Evolutionary conservation across 2,888 invertebrate genomes (phyloP).

Genomic region (Galerucella nymphaeae): DNA sequence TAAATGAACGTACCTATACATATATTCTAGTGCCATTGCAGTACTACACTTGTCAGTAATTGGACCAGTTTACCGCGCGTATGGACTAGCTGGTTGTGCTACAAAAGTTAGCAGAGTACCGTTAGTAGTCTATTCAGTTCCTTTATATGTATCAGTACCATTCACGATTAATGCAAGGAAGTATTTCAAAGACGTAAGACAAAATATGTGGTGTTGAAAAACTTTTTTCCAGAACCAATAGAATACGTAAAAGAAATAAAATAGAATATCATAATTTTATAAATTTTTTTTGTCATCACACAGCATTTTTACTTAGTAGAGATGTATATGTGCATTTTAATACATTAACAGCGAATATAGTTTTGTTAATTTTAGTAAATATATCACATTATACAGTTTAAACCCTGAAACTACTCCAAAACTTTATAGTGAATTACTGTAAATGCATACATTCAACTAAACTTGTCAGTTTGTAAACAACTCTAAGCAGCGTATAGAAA

Average conservation of each 20-base stretch:
- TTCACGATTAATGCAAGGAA: neutral
- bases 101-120: conserved; percentile 20
- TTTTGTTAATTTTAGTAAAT: no score
- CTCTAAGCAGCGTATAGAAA: neutral
- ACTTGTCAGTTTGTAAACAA: neutral
- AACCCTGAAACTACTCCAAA: conserved; percentile 20
- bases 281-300: no score
- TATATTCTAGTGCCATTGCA: neutral
- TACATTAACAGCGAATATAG: no score
- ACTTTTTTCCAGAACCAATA: no score
- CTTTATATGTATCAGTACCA: conserved; percentile 3
- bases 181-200: neutral
- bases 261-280: no score
- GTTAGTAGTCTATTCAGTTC: conserved; percentile 3
- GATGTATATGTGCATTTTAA: no score
- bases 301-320: no score
- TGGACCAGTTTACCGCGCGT: conserved; percentile 25
- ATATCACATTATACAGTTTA: conserved; percentile 2
- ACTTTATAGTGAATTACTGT: conserved; percentile 21
- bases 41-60: conserved; percentile 20
- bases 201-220: no score
- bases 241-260: no score
- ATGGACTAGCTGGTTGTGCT: conserved; percentile 24
- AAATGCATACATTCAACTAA: conserved; percentile 3
- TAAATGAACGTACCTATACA: neutral